phyloP scores from a whole-genome alignment of 2,797 vertebrate genomes.

The Crax fasciolata region DNA sequence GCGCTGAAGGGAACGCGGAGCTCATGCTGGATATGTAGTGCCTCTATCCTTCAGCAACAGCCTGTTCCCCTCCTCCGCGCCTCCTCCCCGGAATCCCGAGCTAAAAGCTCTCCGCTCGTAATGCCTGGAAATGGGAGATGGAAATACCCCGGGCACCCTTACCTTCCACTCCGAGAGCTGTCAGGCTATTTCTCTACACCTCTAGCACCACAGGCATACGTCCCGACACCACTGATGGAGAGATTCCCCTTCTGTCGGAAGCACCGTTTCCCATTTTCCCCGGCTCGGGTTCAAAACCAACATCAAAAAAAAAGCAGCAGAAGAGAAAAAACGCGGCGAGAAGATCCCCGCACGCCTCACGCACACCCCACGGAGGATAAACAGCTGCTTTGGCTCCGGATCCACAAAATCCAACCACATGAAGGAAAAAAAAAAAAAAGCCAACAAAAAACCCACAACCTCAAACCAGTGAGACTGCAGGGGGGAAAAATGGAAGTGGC shows the following conservation, averaged over 20 bases:
- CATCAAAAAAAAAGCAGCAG: slow-evolving; percentile 83
- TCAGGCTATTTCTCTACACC: slow-evolving; percentile 95
- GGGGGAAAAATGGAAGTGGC: slow-evolving; percentile 60
- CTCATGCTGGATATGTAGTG: slow-evolving; percentile 35
- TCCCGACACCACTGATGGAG: slow-evolving; percentile 84
- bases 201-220: slow-evolving; percentile 90
- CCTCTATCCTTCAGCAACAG: slow-evolving; percentile 66
- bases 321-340: slow-evolving; percentile 45
- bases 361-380: slow-evolving; percentile 38
- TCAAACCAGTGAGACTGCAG: slow-evolving; percentile 50
- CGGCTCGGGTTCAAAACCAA: slow-evolving; percentile 89
- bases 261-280: slow-evolving; percentile 93
- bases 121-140: slow-evolving; percentile 67
- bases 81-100: slow-evolving; percentile 50
- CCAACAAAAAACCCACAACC: neutral
- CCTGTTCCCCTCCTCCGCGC: slow-evolving; percentile 59
- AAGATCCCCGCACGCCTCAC: slow-evolving; percentile 51
- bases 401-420: slow-evolving; percentile 76
- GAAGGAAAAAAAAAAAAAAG: neutral
- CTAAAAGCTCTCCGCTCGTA: slow-evolving; percentile 37
- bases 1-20: slow-evolving; percentile 72
- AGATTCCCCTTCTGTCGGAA: slow-evolving; percentile 87
- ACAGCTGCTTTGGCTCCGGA: slow-evolving; percentile 62
- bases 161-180: slow-evolving; percentile 99
- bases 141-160: slow-evolving; percentile 79